Base-by-base conservation (phyloP, 35 echinoderm and acorn worm species). In the Amphiura filiformis region DNA sequence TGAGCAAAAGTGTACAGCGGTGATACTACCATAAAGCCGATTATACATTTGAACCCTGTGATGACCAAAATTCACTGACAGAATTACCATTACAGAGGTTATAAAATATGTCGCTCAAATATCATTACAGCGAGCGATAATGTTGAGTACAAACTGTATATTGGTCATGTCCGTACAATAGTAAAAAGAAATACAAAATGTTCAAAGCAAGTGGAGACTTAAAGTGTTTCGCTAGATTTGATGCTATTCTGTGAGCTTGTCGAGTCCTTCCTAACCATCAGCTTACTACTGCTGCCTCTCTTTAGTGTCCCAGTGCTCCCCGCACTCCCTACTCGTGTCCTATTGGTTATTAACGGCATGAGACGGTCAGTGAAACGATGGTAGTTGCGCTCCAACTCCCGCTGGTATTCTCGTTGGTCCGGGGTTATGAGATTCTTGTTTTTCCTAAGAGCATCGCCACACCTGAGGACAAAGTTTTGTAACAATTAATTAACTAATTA, bases 301-400 rank as follows among this genome's bases (percentile, higher is more conserved):
- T 61, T 61, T 33, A 64, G 65, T 80, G 38, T 39, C 41, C 76
- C 49, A 22, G 32, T 32, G n/a, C 77, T 33, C 22, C 81, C 78
- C 31, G 64, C n/a, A 13, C 32, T 83, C 22, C 65, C 75, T 13
- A 84, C 61, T 26, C 65, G 32, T 0, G 75, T 42, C 9, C 80
- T 86, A 57, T 90, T 90, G 14, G 87, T 39, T 56, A 95, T n/a
- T 94, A 99, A 85, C 5, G 96, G 96, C 83, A 92, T 92, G 12
- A 99, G 84, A 35, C 96, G 93, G 39, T 99, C 96, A 0, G 87
- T 94, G 61, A 99, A 99, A 56, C 93, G 93, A 49, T 99, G 90
- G 61, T 94, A 99, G 84, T 99, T 99, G 5, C 96, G 81, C 42
- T 99, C 96, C 31, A n/a, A 86, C 75, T 99, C 96, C 33, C 90